Evolutionary conservation across 2,797 vertebrate species (phyloP), one percentile per base, ranked within the genome.

Genomic region (Masticophis lateralis): DNA sequence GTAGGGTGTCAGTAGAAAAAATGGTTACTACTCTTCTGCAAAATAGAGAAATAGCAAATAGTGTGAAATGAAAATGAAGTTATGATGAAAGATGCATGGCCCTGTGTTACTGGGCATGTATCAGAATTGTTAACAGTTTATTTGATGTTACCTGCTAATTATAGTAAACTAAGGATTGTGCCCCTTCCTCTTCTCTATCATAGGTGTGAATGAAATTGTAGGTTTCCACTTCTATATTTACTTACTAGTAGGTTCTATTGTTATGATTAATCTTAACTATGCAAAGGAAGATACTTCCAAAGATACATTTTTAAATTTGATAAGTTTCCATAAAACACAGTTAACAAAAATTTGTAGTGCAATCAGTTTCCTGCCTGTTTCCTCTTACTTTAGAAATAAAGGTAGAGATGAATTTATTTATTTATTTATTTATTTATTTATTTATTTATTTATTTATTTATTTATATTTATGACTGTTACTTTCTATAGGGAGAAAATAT

Each of bases 31-130:
- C 87, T 94, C 92, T 93, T 95, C 95, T 96, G 93, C 60, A 96
- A 69, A 95, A 95, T 88, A 95, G 83, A 95, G 94, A 96, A 95
- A 0, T 94, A 95, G 95, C 95, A 96, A 96, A 88, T 88, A 20
- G 95, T 95, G 96, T 97, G 97, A 97, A 97, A 97, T 97, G 97
- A 97, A 74, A 93, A 94, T 94, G 94, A 96, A 95, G 91, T 92
- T 89, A 93, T 92, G 95, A 94, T n/a, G 95, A 86, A 91, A 91
- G 66, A 57, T 57, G 59, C 25, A 90, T 89, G 93, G 86, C 43
- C 32, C 91, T 66, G 59, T n/a, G 7, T 91, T 86, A 56, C 57
- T 66, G 32, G 57, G 66, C 57, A 86, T 14, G 53, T 43, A 63
- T 57, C 56, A 91, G 59, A 86, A 88, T 59, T 22, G n/a, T 74